Conservation (phyloP, 2,888 invertebrate species). For the Drepana falcataria region DNA sequence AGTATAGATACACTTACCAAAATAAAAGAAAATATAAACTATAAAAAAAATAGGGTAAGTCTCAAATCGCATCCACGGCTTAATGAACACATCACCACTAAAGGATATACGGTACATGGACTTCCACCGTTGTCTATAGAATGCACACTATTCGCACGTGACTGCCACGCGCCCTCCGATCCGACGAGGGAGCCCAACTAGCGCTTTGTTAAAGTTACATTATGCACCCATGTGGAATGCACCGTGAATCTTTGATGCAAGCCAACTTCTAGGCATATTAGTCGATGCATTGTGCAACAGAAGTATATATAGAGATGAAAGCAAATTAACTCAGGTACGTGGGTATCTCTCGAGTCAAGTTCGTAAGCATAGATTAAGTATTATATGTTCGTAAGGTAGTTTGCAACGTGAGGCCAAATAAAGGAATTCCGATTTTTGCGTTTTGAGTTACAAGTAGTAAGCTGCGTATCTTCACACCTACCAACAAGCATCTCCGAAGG, state of each 20-base stretch:
- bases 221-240: slow-evolving; percentile 38
- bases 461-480: too few relatives aligned
- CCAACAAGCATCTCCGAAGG: too few relatives aligned
- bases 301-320: not conserved
- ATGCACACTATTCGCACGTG: slow-evolving; percentile 43
- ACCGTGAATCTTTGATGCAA: slow-evolving; percentile 20
- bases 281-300: slow-evolving; percentile 8
- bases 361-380: too few relatives aligned
- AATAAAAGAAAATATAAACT: too few relatives aligned
- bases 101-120: slow-evolving; percentile 40
- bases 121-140: slow-evolving; percentile 28
- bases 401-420: too few relatives aligned
- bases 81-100: not conserved
- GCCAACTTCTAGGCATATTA: not conserved
- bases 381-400: too few relatives aligned
- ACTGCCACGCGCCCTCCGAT: slow-evolving; percentile 29
- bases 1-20: too few relatives aligned
- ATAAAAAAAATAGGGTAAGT: not conserved
- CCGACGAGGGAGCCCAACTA: slow-evolving; percentile 21
- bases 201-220: slow-evolving; percentile 20
- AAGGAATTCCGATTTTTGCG: too few relatives aligned
- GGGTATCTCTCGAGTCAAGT: too few relatives aligned
- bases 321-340: too few relatives aligned
- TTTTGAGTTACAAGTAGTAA: too few relatives aligned
- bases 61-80: not conserved